Percentiles rank a stretch among this genome's conserved stretches.
These are phyloP conservation scores for Cerceris rybyensis DNA, from an alignment of 2,888 invertebrate genomes.

Conservation along the genomic window DNA sequence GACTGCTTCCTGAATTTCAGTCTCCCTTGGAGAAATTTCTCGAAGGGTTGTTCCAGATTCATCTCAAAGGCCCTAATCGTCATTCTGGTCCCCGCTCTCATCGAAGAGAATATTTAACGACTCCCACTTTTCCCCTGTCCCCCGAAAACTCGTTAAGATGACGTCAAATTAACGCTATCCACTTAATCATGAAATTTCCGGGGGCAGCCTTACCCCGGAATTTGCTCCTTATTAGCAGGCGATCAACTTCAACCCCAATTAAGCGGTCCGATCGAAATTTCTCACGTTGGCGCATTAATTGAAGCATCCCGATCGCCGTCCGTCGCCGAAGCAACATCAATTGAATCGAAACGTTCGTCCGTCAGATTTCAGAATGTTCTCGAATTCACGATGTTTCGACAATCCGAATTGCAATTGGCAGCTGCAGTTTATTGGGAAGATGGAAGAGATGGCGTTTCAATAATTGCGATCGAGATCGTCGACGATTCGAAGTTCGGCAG, in stretches of 20 bases:
- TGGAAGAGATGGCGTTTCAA: too few species aligned
- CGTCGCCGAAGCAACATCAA: not conserved
- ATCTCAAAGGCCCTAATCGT: too few species aligned
- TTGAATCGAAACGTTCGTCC: not conserved
- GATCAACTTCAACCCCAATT: not conserved
- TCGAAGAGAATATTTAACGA: not conserved
- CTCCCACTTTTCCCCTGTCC: conserved; percentile 17
- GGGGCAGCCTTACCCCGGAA: not conserved
- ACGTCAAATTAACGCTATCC: conserved; percentile 41
- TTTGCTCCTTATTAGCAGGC: conserved; percentile 15
- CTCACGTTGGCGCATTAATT: not conserved
- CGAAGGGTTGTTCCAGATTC: too few species aligned
- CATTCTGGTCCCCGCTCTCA: not conserved
- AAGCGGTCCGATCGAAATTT: not conserved
- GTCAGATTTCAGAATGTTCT: too few species aligned
- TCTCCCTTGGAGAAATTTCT: too few species aligned
- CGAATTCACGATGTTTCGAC: too few species aligned
- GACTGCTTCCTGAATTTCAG: too few species aligned
- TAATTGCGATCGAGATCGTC: too few species aligned
- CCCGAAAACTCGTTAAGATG: conserved; percentile 34
- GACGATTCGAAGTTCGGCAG: too few species aligned
- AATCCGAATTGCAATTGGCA: too few species aligned
- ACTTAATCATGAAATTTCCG: conserved; percentile 25
- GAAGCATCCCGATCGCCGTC: not conserved
- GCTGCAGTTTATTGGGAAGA: too few species aligned